These are phyloP conservation scores for Elmis aenea DNA, from an alignment of 2,888 invertebrate genomes.

Conservation along the genomic window DNA sequence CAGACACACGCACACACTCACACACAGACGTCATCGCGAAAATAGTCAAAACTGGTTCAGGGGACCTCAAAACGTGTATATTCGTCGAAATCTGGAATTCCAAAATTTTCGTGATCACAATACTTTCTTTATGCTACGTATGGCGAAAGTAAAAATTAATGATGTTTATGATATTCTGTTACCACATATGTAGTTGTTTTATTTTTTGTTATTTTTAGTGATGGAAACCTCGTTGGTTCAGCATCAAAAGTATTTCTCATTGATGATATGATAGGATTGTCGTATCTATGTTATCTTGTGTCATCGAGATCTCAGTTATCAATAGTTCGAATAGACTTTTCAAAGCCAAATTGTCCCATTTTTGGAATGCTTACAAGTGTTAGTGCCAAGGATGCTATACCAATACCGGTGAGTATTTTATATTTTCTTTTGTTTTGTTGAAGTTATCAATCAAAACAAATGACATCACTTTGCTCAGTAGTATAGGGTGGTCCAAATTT, in stretches of 20 bases:
- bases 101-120: no score
- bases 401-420: slow-evolving; percentile 58
- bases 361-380: slow-evolving; percentile 71
- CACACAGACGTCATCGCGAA: no score
- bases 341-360: slow-evolving; percentile 62
- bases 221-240: slow-evolving; percentile 43
- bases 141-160: no score
- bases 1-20: no score
- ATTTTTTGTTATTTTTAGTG: slow-evolving; percentile 1
- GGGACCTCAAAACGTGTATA: no score
- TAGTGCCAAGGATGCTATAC: slow-evolving; percentile 78
- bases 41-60: no score
- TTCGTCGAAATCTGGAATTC: no score
- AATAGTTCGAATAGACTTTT: slow-evolving; percentile 63
- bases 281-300: slow-evolving; percentile 74
- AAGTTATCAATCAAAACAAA: not conserved
- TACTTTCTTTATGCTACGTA: no score
- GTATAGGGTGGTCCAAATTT: no score
- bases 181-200: slow-evolving; percentile 6
- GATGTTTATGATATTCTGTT: no score
- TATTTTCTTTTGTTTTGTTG: no score
- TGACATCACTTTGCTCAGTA: not conserved
- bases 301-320: slow-evolving; percentile 61
- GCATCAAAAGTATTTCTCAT: slow-evolving; percentile 77
- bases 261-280: slow-evolving; percentile 80